Conservation (phyloP, 2,797 vertebrate genomes). For the Poecilia velifera region DNA sequence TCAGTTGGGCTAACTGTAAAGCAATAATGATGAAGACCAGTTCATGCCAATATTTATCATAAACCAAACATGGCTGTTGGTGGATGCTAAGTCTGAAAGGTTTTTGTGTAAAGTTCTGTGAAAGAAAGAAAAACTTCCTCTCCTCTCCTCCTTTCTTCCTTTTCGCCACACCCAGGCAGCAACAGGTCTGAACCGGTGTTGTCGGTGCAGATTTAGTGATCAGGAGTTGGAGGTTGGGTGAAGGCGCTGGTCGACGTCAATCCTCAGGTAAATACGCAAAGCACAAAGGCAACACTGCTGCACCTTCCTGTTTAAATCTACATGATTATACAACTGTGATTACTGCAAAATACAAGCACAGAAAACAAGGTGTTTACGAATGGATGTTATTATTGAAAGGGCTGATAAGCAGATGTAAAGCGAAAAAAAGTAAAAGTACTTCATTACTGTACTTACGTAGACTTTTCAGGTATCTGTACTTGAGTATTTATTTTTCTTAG, state of each 20-base stretch:
- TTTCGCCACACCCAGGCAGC: constrained; percentile 37
- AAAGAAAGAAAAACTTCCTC: background rate
- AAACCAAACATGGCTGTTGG: constrained; percentile 15
- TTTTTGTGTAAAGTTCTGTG: constrained; percentile 8
- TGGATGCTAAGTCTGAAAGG: background rate
- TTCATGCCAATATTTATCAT: constrained; percentile 5
- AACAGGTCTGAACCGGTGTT: constrained; percentile 36
- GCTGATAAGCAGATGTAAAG: background rate
- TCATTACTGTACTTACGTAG: too few relatives aligned
- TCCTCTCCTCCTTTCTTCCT: background rate
- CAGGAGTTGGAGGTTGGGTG: constrained; percentile 25
- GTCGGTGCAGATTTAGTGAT: constrained; percentile 22
- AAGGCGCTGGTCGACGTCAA: constrained; percentile 46
- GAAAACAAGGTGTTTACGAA: background rate
- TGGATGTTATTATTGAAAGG: background rate
- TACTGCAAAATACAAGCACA: background rate
- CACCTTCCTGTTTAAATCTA: background rate
- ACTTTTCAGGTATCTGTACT: too few relatives aligned
- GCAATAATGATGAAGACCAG: too few relatives aligned
- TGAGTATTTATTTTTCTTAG: too few relatives aligned
- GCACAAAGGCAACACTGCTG: constrained; percentile 12
- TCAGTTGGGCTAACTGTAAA: too few relatives aligned
- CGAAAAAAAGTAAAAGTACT: too few relatives aligned
- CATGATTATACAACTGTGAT: background rate
- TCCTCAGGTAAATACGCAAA: constrained; percentile 38